These are phyloP conservation scores for Portunus trituberculatus DNA, from an alignment of 1,140 invertebrate species.

Conservation along the genomic window DNA sequence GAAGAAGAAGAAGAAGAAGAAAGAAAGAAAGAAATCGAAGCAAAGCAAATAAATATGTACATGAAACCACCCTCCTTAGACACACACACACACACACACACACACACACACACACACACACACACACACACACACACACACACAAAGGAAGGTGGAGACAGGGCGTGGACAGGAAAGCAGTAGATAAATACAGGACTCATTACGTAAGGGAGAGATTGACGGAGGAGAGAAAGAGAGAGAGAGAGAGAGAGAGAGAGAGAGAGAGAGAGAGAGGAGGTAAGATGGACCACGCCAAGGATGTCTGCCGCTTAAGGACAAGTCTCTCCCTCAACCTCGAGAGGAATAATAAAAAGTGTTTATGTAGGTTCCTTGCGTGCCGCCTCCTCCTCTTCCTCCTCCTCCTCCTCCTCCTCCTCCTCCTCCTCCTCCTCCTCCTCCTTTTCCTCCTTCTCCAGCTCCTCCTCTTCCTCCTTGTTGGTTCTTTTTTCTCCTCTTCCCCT, in stretches of 20 bases:
- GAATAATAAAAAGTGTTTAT: conserved; percentile 24
- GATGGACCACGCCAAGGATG: neutral
- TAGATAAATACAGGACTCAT: neutral
- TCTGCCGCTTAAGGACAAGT: neutral
- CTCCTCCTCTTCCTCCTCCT: too few relatives aligned
- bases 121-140: conserved; percentile 12
- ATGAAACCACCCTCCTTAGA: neutral
- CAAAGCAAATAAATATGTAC: neutral
- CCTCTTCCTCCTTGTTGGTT: too few relatives aligned
- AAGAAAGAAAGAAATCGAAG: neutral
- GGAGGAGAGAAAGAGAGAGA: neutral
- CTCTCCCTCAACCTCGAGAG: neutral
- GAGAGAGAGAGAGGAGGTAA: neutral
- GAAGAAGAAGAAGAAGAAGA: neutral
- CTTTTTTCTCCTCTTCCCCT: neutral
- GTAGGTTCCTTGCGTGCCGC: conserved; percentile 4
- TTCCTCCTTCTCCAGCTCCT: too few relatives aligned
- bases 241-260: neutral
- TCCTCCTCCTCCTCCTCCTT: too few relatives aligned
- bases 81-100: conserved; percentile 20
- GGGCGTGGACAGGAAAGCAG: neutral
- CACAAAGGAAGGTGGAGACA: neutral
- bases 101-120: neutral
- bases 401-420: too few relatives aligned
- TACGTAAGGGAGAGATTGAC: neutral